Base-by-base conservation (phyloP, 2,113 vertebrate species). In the Tringa solitaria region DNA sequence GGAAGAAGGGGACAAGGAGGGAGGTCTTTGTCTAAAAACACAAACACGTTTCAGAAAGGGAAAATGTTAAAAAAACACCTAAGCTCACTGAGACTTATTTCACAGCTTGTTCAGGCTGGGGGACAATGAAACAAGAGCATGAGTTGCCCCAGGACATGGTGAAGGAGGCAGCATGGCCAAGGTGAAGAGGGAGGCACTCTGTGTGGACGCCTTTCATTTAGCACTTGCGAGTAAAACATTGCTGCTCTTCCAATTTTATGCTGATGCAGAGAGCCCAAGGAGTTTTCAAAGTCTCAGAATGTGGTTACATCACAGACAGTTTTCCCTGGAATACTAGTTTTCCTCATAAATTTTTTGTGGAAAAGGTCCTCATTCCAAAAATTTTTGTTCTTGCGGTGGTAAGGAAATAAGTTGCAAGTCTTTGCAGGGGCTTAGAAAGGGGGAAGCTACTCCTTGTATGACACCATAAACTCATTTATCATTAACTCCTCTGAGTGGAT, bases 311-410 rank as follows among this genome's bases (percentile, higher is more conserved):
- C 51, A 61, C 33, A 90, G 51, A 56, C 26, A 67, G 20, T 76
- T 90, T 95, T 59, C 68, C 81, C 22, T 87, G 83, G 26, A 95
- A 93, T 74, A 84, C 5, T 93, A 51, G 46, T 92, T 88, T 93
- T 77, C 56, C 76, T 87, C 73, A 78, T 88, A 89, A 87, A 84
- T 77, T 92, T 92, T 93, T 91, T 86, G 72, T 10, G 10, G 83
- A 56, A 95, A 84, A 6, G 1, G 43, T 43, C 56, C 81, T 78
- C 86, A 93, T 87, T 94, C 89, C 93, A 90, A 90, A 51, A 84
- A 67, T 60, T 77, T 84, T 78, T 92, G 59, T 37, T 43, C 86
- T 87, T 74, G 73, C 0, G 0, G 59, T 61, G 33, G 74, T 79
- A 85, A 69, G 50, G 63, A 90, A 93, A 79, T 48, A 95, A 93